phyloP scores from a whole-genome alignment of 2,888 invertebrate genomes.

The Mycogona germanica region DNA sequence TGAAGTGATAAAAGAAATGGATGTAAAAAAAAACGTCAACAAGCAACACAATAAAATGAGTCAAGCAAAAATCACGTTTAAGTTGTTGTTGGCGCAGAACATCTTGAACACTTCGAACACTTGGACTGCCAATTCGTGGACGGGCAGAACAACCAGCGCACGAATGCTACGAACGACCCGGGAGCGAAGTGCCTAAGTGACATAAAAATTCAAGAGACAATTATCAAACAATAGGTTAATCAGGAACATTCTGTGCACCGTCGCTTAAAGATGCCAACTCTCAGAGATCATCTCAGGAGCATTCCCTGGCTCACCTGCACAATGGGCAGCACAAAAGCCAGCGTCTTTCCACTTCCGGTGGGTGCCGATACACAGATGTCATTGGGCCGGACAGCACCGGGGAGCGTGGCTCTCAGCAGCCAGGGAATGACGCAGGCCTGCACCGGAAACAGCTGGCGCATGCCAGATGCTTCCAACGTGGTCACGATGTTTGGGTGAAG shows the following conservation, averaged over 20 bases:
- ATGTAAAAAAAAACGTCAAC: too few relatives aligned
- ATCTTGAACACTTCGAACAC: slow-evolving; percentile 64
- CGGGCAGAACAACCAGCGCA: slow-evolving; percentile 84
- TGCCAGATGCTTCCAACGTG: slow-evolving; percentile 53
- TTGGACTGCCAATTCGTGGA: slow-evolving; percentile 80
- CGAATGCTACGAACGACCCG: slow-evolving; percentile 53
- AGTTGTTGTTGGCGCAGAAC: too few relatives aligned
- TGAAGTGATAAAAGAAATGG: not conserved
- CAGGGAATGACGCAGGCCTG: slow-evolving; percentile 49
- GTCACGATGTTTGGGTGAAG: slow-evolving; percentile 48
- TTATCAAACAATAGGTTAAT: not conserved
- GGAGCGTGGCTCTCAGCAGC: slow-evolving; percentile 49
- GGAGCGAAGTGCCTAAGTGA: slow-evolving; percentile 43
- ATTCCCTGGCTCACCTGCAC: slow-evolving; percentile 52
- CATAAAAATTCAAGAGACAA: not conserved
- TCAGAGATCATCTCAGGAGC: too few relatives aligned
- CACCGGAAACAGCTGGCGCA: slow-evolving; percentile 64
- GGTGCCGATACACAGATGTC: slow-evolving; percentile 96
- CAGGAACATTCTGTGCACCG: too few relatives aligned
- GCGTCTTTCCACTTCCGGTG: slow-evolving; percentile 94
- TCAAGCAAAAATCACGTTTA: too few relatives aligned
- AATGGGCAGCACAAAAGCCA: slow-evolving; percentile 86
- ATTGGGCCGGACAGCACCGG: slow-evolving; percentile 54
- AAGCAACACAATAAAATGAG: too few relatives aligned
- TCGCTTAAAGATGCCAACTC: too few relatives aligned